Base-by-base conservation (phyloP, 2,888 invertebrate species). In the Nudaria mundana region DNA sequence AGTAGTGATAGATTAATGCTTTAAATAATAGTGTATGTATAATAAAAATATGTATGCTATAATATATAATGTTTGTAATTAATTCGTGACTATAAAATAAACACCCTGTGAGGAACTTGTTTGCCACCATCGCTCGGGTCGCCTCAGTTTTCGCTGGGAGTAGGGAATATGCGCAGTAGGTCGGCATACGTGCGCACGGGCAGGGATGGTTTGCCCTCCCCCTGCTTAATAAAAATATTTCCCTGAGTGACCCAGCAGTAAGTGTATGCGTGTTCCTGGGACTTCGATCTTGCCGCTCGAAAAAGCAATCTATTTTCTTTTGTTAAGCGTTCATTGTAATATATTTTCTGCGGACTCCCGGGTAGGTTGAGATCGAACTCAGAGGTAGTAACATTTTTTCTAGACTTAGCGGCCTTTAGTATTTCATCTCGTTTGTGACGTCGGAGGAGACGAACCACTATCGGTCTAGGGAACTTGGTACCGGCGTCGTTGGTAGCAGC, bases 221-320 rank as follows among this genome's bases (percentile, higher is more conserved):
- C 23, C 33, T 49, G 44, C 10, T 46, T 41, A 5, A 53, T 33
- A n/a, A 42, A 47, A 1, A 50, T 44, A 1, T 18, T 22, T 3
- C 52, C 56, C 3, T 52, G 37, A 3, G 31, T 37, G 6, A 31
- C 25, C 54, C 57, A 54, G 28, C 51, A 49, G 18, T 28, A 51
- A 2, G 32, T 30, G 16, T 40, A 51, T 3, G 41, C 44, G 5
- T 35, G 7, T 2, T 43, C 23, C 3, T 37, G 40, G 5, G 52
- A 7, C 3, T 39, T 28, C 2, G 8, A 13, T 30, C 47, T 39
- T 5, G 52, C 15, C 5, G 44, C 44, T 1, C 49, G 54, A 57
- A 57, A 57, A 40, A 52, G 40, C 18, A 32, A n/a, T 6, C 52
- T 36, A 16, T 53, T 53, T 18, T 43, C 46, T 12, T 38, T 43